Evolutionary conservation across 2,888 invertebrate genomes (phyloP).

Genomic region (Trissoscelio sp.): DNA sequence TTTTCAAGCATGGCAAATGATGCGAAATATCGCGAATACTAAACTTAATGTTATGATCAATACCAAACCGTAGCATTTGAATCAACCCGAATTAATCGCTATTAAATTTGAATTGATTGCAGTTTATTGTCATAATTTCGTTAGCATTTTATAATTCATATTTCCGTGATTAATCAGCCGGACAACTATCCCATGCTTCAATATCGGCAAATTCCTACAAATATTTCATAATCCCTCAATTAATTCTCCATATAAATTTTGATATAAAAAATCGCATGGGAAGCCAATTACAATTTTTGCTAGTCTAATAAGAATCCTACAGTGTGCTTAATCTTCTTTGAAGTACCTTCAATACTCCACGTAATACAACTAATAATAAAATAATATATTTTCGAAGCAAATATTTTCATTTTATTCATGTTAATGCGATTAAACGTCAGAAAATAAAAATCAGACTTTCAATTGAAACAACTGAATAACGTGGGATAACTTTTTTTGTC

Average conservation of each 20-base stretch:
- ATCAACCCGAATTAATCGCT: conserved; percentile 31
- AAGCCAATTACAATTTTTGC: neutral
- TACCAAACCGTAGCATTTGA: conserved; percentile 19
- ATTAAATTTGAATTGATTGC: conserved; percentile 36
- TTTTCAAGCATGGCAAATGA: conserved; percentile 35
- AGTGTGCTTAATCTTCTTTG: neutral
- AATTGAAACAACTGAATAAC: neutral
- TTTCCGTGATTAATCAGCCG: neutral
- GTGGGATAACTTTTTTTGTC: neutral
- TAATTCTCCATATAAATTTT: neutral
- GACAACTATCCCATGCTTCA: conserved; percentile 2
- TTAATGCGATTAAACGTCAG: neutral
- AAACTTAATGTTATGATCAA: conserved; percentile 54
- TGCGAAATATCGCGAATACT: conserved; percentile 32
- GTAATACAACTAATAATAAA: neutral
- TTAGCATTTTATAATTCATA: conserved; percentile 15
- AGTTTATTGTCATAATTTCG: conserved; percentile 28
- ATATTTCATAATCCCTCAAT: conserved; percentile 12
- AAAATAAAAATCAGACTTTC: neutral
- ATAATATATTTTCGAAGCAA: neutral
- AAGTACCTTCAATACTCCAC: neutral
- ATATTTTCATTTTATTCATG: too few species aligned
- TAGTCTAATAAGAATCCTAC: neutral
- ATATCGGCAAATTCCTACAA: neutral
- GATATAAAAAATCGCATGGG: neutral